A percentile compares a stretch with the other conserved stretches of the same genome.
Conservation (phyloP, 1,140 invertebrate species). For the Trichonephila clavata region DNA sequence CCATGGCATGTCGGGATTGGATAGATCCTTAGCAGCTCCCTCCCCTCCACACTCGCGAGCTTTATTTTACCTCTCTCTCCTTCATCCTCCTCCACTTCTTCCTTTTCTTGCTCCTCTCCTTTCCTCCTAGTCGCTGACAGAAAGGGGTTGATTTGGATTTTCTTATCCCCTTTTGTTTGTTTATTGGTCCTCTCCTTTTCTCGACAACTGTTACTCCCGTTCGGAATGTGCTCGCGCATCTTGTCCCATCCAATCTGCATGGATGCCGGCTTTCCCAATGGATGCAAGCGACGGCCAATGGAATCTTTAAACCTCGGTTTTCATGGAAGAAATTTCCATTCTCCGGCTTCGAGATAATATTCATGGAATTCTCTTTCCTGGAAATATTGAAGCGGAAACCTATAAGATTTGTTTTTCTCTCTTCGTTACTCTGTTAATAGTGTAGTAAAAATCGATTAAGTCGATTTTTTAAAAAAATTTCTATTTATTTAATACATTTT, state of each 20-base stretch:
- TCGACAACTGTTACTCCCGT: slow-evolving; percentile 51
- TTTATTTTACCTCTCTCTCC: slow-evolving; percentile 1
- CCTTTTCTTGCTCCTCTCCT: slow-evolving; percentile 22
- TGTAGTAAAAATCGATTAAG: too few species aligned
- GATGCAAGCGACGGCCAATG: neutral
- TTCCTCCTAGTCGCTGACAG: slow-evolving; percentile 37
- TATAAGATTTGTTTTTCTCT: too few species aligned
- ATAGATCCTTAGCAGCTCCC: slow-evolving; percentile 28
- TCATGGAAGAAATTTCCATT: neutral
- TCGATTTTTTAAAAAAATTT: too few species aligned
- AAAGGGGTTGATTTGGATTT: slow-evolving; percentile 71
- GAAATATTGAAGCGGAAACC: too few species aligned
- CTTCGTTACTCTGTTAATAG: too few species aligned
- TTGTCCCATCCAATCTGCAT: neutral
- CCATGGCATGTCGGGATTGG: slow-evolving; percentile 73
- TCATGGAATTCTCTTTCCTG: too few species aligned
- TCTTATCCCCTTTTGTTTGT: slow-evolving; percentile 36
- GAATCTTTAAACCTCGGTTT: neutral
- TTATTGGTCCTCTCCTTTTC: neutral
- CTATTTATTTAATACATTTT: too few species aligned
- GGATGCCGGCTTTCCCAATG: neutral
- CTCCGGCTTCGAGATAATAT: neutral
- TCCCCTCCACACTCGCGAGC: neutral
- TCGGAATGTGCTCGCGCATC: neutral
- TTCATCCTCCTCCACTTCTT: neutral